Conservation (phyloP, 2,797 vertebrate species). For the Cossypha polioptera region DNA sequence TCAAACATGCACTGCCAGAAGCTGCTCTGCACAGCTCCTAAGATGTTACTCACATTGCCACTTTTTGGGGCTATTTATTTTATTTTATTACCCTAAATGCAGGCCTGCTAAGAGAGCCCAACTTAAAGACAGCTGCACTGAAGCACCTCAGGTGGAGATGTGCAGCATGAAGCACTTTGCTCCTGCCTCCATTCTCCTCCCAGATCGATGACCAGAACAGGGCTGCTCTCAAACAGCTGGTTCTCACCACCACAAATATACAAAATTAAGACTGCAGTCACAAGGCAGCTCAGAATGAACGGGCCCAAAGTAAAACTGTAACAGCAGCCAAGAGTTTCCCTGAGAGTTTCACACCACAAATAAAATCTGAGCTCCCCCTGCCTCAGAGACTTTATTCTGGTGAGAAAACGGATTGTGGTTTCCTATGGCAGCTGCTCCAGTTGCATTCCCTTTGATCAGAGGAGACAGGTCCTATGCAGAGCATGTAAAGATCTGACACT, state of each 20-base stretch:
- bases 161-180: neutral
- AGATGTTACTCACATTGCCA: neutral
- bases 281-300: neutral
- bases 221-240: neutral
- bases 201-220: neutral
- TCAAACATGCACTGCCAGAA: neutral
- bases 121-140: neutral
- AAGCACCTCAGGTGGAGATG: neutral
- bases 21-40: neutral
- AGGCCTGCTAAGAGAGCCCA: neutral
- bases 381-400: neutral
- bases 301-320: neutral
- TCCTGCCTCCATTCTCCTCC: neutral
- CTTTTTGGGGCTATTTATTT: neutral
- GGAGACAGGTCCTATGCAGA: neutral
- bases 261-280: neutral
- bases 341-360: fast-evolving
- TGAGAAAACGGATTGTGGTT: neutral
- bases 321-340: neutral
- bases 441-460: neutral
- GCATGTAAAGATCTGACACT: neutral
- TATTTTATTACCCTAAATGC: neutral
- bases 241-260: neutral
- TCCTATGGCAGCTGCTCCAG: neutral
- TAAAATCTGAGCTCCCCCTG: neutral